Evolutionary conservation across 2,888 invertebrate genomes (phyloP), one percentile per base, ranked within the genome.

Genomic region (Torymus aiolomorphi): DNA sequence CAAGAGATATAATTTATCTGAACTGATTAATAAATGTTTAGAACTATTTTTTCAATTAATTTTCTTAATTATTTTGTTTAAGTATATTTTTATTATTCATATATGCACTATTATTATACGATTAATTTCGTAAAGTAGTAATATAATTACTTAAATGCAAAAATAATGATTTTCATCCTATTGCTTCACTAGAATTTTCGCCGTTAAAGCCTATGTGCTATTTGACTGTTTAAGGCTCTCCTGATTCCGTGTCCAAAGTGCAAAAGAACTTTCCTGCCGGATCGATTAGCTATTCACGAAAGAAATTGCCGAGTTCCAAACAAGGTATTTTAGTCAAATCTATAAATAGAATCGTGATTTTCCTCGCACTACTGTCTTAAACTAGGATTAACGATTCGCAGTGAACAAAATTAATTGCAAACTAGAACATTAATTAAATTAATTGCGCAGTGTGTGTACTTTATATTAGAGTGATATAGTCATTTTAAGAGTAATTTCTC

Each of bases 231-330:
- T 61, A 85, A 92, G 92, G 89, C 91, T 14, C 91, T 90, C 71
- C 86, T 95, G 84, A 90, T 94, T 24, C 92, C 93, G 1, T 95
- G 95, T 85, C 90, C 91, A 62, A 93, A 92, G 84, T 95, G 95
- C 87, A 93, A 93, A 12, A 91, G 95, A 66, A 94, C 94, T 42
- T 95, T 95, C 89, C 91, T 92, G 82, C 94, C 95, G 0, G 94
- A 95, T 84, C 91, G 95, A 56, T 88, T 95, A 16, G 86, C 91
- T 14, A 93, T 95, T 1, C 95, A 95, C 86, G 89, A 91, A 84
- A 90, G 90, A 83, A 92, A 91, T 83, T 92, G 91, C 86, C 91
- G 89, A 86, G 86, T 83, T 16, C 66, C 72, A 51, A 80, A 71
- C 13, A 86, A 83, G 83, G 83, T 84, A 80, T 80, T 78, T 80